Evolutionary conservation across 2,888 invertebrate genomes (phyloP).

Genomic region (Caenorhabditis becei): DNA sequence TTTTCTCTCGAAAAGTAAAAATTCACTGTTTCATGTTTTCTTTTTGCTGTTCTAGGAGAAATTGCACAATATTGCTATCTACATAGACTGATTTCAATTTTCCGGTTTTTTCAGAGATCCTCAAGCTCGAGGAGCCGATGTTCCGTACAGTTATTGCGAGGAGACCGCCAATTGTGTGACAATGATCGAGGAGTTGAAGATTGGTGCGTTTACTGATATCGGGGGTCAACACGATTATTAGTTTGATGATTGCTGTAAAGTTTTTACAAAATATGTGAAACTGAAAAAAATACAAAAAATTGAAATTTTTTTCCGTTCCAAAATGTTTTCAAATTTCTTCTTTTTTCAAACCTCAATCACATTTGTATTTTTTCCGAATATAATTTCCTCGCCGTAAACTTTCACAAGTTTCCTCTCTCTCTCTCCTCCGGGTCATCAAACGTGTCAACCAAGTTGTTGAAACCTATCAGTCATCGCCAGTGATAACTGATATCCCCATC

Average conservation of each 20-base stretch:
- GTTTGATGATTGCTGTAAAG: background rate
- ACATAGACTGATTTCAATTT: background rate
- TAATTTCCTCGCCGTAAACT: background rate
- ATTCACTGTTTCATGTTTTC: too few species aligned
- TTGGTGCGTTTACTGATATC: slow-evolving; percentile 64
- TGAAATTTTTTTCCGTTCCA: too few species aligned
- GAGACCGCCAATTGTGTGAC: slow-evolving; percentile 74
- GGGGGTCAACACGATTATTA: background rate
- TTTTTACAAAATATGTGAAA: too few species aligned
- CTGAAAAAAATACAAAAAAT: too few species aligned
- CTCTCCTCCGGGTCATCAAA: slow-evolving; percentile 18
- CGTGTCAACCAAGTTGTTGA: slow-evolving; percentile 47
- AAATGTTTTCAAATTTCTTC: too few species aligned
- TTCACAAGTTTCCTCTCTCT: background rate
- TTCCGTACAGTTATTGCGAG: slow-evolving; percentile 73
- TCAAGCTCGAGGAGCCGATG: slow-evolving; percentile 71
- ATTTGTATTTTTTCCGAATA: too few species aligned
- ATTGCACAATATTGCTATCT: background rate
- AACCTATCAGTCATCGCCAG: slow-evolving; percentile 44
- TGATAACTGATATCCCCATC: slow-evolving; percentile 41
- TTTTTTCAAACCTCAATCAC: background rate
- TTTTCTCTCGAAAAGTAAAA: too few species aligned
- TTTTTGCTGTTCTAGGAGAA: background rate
- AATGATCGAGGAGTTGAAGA: slow-evolving; percentile 77
- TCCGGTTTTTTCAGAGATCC: slow-evolving; percentile 76